These are phyloP conservation scores for Dolichoris vasculosae DNA, from an alignment of 1,140 invertebrate species.

Conservation along the genomic window DNA sequence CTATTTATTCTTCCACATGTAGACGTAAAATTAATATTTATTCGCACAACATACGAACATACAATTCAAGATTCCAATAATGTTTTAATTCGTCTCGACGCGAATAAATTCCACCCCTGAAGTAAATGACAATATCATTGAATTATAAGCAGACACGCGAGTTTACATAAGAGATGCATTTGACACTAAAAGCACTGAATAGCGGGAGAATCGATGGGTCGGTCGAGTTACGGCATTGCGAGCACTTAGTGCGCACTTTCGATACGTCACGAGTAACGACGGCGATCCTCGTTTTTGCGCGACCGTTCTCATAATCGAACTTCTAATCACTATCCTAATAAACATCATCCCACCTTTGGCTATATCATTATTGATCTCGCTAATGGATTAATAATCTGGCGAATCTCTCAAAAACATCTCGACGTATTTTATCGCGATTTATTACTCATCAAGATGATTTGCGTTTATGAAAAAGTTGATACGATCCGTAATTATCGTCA, in stretches of 20 bases:
- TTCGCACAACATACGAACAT: too few relatives aligned
- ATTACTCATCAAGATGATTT: not conserved
- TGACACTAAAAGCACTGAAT: conserved; percentile 30
- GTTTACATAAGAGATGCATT: conserved; percentile 38
- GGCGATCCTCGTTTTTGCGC: not conserved
- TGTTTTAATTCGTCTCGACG: not conserved
- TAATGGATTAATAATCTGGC: not conserved
- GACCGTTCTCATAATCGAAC: conserved; percentile 19
- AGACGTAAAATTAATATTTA: not conserved
- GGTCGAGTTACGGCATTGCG: not conserved
- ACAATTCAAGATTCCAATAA: not conserved
- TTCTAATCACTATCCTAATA: conserved; percentile 15
- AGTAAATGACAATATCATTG: conserved; percentile 12
- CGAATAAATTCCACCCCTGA: not conserved
- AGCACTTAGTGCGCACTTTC: conserved; percentile 21
- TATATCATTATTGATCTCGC: not conserved
- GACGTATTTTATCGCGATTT: not conserved
- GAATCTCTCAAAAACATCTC: not conserved
- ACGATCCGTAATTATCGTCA: not conserved
- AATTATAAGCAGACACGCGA: not conserved
- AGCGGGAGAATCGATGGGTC: conserved; percentile 22
- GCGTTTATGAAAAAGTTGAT: not conserved
- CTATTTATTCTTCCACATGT: not conserved
- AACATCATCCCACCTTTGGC: not conserved
- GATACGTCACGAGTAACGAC: not conserved